Conservation (phyloP, 2,797 vertebrate genomes). For the Tachyglossus aculeatus region DNA sequence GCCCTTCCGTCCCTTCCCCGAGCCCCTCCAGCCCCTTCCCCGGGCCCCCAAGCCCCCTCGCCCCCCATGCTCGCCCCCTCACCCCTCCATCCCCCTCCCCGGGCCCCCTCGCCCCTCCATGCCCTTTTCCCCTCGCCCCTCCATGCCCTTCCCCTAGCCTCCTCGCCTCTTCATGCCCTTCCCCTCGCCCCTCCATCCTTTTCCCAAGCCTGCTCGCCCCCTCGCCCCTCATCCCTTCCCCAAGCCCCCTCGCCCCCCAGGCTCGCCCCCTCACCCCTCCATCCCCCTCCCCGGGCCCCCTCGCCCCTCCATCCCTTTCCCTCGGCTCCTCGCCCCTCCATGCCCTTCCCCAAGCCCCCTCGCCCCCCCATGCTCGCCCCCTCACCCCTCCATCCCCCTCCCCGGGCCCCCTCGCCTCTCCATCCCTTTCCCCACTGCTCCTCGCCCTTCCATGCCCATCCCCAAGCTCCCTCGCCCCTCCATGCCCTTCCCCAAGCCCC, state of each 20-base stretch:
- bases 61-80: no score
- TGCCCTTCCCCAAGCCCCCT: not conserved
- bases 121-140: not conserved
- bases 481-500: not conserved
- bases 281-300: not conserved
- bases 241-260: not conserved
- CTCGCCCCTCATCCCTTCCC: not conserved
- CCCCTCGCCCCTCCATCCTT: not conserved
- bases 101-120: no score
- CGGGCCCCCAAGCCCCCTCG: no score
- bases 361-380: constrained; percentile 1
- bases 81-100: not conserved
- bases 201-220: not conserved
- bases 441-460: rapidly evolving
- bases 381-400: constrained; percentile 44
- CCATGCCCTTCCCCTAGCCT: not conserved
- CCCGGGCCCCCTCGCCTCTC: not conserved
- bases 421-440: no score
- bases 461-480: not conserved
- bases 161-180: not conserved
- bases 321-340: not conserved
- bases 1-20: no score
- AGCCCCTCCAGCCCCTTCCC: no score
- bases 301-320: not conserved
- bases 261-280: not conserved